Conservation (phyloP, 92 coral and sea anemone genomes). For the Anthopleura xanthogrammica region DNA sequence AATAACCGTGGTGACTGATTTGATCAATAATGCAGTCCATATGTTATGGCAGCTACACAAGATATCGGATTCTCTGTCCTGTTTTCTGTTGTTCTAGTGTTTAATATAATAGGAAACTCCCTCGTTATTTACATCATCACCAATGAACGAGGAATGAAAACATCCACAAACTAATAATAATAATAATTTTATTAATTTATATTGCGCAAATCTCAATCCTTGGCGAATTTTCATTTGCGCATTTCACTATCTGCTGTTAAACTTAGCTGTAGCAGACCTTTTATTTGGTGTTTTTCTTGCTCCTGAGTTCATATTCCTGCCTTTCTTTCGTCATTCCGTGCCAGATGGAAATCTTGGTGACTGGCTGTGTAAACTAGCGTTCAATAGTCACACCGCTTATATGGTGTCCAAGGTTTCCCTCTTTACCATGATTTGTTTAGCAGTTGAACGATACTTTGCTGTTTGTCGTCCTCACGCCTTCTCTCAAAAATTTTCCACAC, state of each 20-base stretch:
- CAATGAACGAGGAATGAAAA: no score
- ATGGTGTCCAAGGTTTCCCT: no score
- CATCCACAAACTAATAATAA: no score
- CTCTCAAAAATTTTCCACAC: background rate
- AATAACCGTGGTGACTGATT: no score
- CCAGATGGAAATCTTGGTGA: no score
- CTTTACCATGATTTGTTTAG: background rate
- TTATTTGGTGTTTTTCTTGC: background rate
- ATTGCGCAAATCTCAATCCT: no score
- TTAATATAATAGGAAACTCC: background rate
- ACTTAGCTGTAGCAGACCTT: background rate
- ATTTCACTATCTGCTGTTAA: background rate
- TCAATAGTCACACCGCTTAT: background rate
- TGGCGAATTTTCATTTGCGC: no score
- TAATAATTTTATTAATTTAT: no score
- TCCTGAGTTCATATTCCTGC: background rate
- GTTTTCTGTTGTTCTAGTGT: no score
- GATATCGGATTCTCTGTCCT: background rate
- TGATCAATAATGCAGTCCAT: no score
- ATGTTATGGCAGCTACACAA: background rate
- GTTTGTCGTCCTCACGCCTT: slow-evolving; percentile 18
- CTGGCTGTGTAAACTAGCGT: no score
- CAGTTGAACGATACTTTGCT: slow-evolving; percentile 13
- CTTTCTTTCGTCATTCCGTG: background rate
- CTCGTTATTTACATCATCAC: slow-evolving; percentile 9